Base-by-base conservation (phyloP, 2,888 invertebrate species). In the Dimorphilus gyrociliatus region DNA sequence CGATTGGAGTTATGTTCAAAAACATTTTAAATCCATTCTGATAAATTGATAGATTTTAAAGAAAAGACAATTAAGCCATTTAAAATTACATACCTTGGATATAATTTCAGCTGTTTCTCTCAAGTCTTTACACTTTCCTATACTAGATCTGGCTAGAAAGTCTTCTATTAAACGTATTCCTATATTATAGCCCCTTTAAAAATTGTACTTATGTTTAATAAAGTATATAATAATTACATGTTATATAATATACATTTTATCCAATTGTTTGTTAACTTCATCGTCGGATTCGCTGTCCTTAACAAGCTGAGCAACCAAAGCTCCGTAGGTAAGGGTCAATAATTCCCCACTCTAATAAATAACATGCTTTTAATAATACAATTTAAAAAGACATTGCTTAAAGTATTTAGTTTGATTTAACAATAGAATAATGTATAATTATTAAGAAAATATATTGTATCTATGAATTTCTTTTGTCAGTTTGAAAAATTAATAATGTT, bases 91-190 rank as follows among this genome's bases (percentile, higher is more conserved):
- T 42, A 60, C 61, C 47, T 61, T 66, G 14, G 65, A 52, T 28
- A 69, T 53, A 4, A 62, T 54, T 35, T 97, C 94, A 24, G 94
- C 90, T 1, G 90, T 90, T 54, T 97, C 94, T 50, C 85, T 74
- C 67, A 97, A 78, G 63, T 97, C 94, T 52, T 82, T 70, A 59
- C 97, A 97, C 25, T 90, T 71, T 0, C 78, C 79, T 3, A 81
- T 77, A 77, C 76, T 14, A 81, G 88, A 48, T 47, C 65, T 45
- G 1, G 94, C 88, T 7, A 97, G 67, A 51, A 88, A 97, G 58
- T 99, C 97, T 67, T 99, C 97, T 38, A 99, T 90, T 23, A 99
- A 66, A 25, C 97, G 72, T 30, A 94, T 78, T 8, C 97, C 97
- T 74, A 97, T 97, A 56, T 94, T 97, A 60, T 94, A 97, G 3